Evolutionary conservation across 1,140 invertebrate genomes (phyloP).

Genomic region (Amyelois transitella): DNA sequence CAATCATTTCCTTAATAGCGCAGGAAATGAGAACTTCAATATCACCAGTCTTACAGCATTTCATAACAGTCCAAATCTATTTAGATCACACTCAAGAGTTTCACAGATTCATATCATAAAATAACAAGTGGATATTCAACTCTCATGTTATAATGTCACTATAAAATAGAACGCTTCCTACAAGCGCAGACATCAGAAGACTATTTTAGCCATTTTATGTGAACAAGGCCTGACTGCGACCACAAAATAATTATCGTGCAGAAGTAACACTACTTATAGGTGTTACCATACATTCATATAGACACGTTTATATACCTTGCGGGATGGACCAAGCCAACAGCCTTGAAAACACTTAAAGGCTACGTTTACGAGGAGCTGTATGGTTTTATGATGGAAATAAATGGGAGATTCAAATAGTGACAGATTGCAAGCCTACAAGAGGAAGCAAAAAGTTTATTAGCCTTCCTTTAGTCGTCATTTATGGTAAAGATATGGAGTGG

Average conservation of each 20-base stretch:
- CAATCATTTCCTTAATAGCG: neutral
- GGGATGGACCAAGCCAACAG: no score
- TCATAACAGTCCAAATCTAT: neutral
- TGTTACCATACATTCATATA: no score
- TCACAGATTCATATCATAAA: constrained; percentile 7
- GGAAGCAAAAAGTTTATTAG: no score
- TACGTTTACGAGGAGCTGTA: no score
- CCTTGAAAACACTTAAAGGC: no score
- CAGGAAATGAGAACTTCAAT: neutral
- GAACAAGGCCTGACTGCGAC: constrained; percentile 34
- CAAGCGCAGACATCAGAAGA: constrained; percentile 31
- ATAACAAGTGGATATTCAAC: constrained; percentile 4
- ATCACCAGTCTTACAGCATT: neutral
- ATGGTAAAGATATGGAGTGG: no score
- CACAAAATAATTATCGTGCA: neutral
- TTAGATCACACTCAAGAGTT: neutral
- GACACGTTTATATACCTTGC: no score
- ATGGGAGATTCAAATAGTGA: no score
- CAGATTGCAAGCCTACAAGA: no score
- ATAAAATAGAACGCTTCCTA: constrained; percentile 37
- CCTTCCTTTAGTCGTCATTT: no score
- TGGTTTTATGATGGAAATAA: no score
- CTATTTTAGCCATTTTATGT: constrained; percentile 56
- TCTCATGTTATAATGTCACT: constrained; percentile 6
- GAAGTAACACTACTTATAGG: neutral